Percentiles rank a stretch among this genome's conserved stretches.
These are phyloP conservation scores for Drosophila anceps DNA, from an alignment of 2,888 invertebrate genomes.

Conservation along the genomic window DNA sequence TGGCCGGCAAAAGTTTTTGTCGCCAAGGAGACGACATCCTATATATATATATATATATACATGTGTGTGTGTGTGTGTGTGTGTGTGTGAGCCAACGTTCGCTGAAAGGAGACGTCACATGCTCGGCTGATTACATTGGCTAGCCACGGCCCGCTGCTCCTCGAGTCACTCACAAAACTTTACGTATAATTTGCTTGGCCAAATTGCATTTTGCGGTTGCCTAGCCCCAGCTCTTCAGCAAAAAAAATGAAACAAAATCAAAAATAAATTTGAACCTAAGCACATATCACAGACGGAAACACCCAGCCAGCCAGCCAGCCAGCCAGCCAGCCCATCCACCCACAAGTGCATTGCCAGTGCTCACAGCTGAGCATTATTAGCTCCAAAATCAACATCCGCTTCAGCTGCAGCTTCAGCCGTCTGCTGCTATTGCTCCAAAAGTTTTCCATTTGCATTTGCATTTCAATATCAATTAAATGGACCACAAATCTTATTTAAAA, in stretches of 20 bases:
- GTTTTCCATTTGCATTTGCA: constrained; percentile 47
- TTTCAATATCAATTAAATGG: constrained; percentile 49
- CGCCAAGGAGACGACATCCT: constrained; percentile 45
- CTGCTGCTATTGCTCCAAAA: constrained; percentile 25
- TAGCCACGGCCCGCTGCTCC: constrained; percentile 11
- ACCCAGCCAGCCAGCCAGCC: background rate
- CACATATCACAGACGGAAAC: background rate
- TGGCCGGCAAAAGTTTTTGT: constrained; percentile 70
- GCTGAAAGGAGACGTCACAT: constrained; percentile 78
- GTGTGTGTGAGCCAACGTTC: constrained; percentile 11
- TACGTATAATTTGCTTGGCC: constrained; percentile 75
- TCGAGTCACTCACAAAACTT: constrained; percentile 49
- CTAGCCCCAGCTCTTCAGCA: constrained; percentile 15
- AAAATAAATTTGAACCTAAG: background rate
- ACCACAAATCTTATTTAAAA: constrained; percentile 35
- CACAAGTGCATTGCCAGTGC: constrained; percentile 1
- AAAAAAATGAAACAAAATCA: background rate
- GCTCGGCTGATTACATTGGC: constrained; percentile 68
- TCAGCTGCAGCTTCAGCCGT: background rate
- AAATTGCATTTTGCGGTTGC: constrained; percentile 74
- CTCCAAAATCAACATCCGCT: constrained; percentile 44
- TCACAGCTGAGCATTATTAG: constrained; percentile 47
- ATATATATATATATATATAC: constrained; percentile 28
- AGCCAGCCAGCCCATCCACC: background rate
- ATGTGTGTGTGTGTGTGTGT: constrained; percentile 27